phyloP scores from a whole-genome alignment of 2,113 vertebrate genomes.

The Mugil cephalus region DNA sequence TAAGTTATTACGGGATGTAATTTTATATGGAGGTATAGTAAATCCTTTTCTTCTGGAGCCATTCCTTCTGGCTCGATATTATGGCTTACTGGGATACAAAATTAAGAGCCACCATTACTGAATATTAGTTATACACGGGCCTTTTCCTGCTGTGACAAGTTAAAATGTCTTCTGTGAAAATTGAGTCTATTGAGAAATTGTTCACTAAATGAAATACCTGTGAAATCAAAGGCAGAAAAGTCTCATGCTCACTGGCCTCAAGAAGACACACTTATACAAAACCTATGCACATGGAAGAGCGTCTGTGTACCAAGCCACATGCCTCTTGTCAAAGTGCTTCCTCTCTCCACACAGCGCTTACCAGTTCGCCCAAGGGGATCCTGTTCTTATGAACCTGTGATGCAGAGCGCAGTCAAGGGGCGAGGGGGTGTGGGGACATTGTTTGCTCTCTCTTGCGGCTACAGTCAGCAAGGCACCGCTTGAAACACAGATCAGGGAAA shows the following conservation, averaged over 20 bases:
- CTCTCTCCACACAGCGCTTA: conserved; percentile 1
- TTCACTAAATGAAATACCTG: background rate
- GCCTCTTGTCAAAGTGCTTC: background rate
- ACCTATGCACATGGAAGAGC: background rate
- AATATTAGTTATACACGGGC: background rate
- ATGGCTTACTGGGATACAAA: background rate
- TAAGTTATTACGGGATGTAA: background rate
- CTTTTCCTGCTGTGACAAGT: background rate
- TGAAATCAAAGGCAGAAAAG: background rate
- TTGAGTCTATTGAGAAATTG: background rate
- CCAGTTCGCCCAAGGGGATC: conserved; percentile 8
- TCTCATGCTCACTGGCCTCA: background rate
- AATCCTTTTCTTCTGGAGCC: background rate
- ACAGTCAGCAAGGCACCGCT: conserved; percentile 7
- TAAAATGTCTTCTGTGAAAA: background rate
- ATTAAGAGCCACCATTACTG: background rate
- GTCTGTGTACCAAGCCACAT: background rate
- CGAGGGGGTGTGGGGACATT: background rate
- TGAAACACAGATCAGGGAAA: conserved; percentile 18
- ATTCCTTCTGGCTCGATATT: conserved; percentile 4
- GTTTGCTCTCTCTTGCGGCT: conserved; percentile 15
- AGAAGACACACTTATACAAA: background rate
- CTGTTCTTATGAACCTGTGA: conserved; percentile 25
- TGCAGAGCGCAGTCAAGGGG: background rate
- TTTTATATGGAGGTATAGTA: background rate